Percentiles rank a stretch among this genome's conserved stretches.
Conservation (phyloP, 2,888 invertebrate species). For the Xestia ashworthii region DNA sequence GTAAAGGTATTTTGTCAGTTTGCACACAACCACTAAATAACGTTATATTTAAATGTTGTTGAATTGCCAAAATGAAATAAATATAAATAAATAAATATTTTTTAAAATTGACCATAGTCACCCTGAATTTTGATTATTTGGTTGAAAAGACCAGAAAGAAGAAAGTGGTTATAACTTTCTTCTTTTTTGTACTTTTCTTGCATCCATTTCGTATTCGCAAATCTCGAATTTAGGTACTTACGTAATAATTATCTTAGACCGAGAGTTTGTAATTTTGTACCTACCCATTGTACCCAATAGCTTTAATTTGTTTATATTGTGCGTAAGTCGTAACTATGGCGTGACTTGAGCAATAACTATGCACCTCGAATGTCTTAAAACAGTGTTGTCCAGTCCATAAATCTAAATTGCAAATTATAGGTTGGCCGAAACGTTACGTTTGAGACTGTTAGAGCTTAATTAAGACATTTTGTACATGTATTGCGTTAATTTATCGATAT, state of each 20-base stretch:
- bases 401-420: constrained; percentile 39
- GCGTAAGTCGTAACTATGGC: constrained; percentile 1
- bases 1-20: no score
- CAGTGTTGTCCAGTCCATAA: constrained; percentile 14
- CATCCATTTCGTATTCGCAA: background rate
- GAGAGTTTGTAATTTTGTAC: background rate
- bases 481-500: constrained; percentile 4
- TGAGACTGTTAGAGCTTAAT: constrained; percentile 1
- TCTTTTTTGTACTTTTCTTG: no score
- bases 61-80: background rate
- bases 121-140: no score
- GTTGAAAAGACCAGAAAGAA: no score
- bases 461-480: background rate
- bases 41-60: no score
- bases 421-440: background rate
- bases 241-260: background rate
- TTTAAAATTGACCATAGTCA: no score
- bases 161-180: no score
- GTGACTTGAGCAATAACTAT: constrained; percentile 28
- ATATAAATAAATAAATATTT: no score
- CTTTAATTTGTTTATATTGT: constrained; percentile 12
- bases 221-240: background rate
- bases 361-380: constrained; percentile 15
- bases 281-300: background rate
- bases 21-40: no score